Evolutionary conservation across 2,113 vertebrate genomes (phyloP).

Genomic region (Corydoras sp.): DNA sequence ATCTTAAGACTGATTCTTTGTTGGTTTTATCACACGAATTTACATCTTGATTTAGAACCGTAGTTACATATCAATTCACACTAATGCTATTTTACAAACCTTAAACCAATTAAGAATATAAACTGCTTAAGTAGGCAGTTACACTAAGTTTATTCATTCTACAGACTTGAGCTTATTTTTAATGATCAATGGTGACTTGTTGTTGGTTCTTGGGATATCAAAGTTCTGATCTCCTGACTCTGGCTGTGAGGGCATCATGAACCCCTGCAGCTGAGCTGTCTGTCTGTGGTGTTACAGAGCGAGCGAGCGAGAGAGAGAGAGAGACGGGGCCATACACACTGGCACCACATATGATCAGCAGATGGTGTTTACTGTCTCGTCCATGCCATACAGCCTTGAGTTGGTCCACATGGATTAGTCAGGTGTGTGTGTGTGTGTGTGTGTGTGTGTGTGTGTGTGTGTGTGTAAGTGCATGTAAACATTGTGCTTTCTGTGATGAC

Average conservation of each 20-base stretch:
- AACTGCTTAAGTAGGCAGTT: too few species aligned
- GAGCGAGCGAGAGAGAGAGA: conserved; percentile 1
- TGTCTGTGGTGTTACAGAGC: conserved; percentile 6
- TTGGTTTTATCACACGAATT: too few species aligned
- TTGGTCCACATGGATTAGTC: background rate
- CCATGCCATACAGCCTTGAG: conserved; percentile 34
- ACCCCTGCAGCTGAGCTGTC: conserved; percentile 21
- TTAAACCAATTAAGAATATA: too few species aligned
- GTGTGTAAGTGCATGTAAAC: background rate
- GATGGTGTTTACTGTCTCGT: conserved; percentile 57
- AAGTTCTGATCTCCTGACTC: conserved; percentile 17
- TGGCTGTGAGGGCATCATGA: conserved; percentile 12
- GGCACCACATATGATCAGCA: conserved; percentile 42
- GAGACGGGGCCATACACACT: conserved; percentile 18
- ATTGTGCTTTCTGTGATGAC: background rate
- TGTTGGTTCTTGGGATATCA: conserved; percentile 10
- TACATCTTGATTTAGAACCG: too few species aligned
- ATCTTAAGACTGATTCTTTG: too few species aligned
- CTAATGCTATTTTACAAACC: too few species aligned
- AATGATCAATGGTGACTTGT: conserved; percentile 2
- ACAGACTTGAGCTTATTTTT: background rate
- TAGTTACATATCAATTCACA: too few species aligned
- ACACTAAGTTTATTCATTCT: too few species aligned
- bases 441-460: conserved; percentile 15
- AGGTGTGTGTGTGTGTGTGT: conserved; percentile 18